These are phyloP conservation scores for Zosterops hypoxanthus DNA, from an alignment of 2,113 vertebrate species.

Conservation along the genomic window DNA sequence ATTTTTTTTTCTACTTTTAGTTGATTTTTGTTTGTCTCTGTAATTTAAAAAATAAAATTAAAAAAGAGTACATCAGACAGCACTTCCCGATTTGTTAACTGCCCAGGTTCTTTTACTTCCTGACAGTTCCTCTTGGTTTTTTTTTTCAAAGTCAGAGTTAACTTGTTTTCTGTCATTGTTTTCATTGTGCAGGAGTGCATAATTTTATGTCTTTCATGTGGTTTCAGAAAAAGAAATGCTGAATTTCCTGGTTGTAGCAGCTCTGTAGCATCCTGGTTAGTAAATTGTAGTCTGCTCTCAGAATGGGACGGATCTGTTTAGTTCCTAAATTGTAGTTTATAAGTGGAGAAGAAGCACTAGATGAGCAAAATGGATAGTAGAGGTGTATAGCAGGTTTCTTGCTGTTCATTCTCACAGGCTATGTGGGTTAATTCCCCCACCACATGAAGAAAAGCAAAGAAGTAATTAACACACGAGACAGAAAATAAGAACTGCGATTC, in stretches of 20 bases:
- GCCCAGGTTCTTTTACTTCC: background rate
- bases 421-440: background rate
- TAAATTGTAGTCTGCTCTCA: background rate
- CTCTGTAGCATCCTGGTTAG: background rate
- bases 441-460: conserved; percentile 40
- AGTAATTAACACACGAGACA: conserved; percentile 55
- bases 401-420: background rate
- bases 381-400: background rate
- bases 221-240: background rate
- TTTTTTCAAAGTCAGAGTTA: background rate
- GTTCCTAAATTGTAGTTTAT: background rate
- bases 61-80: background rate
- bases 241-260: background rate
- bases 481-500: conserved; percentile 57
- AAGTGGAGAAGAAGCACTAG: background rate
- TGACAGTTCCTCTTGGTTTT: background rate
- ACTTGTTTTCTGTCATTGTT: background rate
- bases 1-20: background rate
- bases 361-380: background rate
- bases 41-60: background rate
- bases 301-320: background rate
- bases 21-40: background rate
- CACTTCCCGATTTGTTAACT: background rate
- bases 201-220: rapidly evolving
- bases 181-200: background rate